Evolutionary conservation across 2,797 vertebrate genomes (phyloP).

Genomic region (Pterois miles): DNA sequence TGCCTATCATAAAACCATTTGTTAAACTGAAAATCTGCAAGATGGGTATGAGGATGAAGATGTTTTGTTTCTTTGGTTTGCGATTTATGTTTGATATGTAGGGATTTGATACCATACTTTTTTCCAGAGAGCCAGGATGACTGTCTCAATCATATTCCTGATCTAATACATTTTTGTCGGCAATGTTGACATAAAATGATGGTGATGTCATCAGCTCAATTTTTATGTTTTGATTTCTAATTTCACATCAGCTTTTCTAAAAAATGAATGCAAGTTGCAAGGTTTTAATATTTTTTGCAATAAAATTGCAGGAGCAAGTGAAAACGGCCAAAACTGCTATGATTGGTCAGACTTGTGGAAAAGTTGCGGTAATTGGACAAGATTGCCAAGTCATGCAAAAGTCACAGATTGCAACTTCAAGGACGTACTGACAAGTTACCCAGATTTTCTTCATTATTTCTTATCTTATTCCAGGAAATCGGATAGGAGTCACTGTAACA

Average conservation of each 20-base stretch:
- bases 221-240: background rate
- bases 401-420: too few species aligned
- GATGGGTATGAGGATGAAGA: background rate
- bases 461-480: background rate
- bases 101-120: background rate
- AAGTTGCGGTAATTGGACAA: too few species aligned
- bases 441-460: background rate
- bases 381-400: too few species aligned
- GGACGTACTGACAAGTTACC: background rate
- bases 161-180: background rate
- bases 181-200: background rate
- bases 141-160: background rate
- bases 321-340: too few species aligned
- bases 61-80: background rate
- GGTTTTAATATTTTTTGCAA: too few species aligned
- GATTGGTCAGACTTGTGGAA: too few species aligned
- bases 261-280: too few species aligned
- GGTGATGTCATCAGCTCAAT: background rate
- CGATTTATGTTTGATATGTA: background rate
- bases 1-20: background rate
- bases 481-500: conserved; percentile 14
- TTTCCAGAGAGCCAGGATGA: background rate
- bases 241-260: too few species aligned
- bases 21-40: background rate
- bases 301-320: too few species aligned